These are phyloP conservation scores for Takifugu rubripes DNA, from an alignment of 2,797 vertebrate species.

Conservation along the genomic window DNA sequence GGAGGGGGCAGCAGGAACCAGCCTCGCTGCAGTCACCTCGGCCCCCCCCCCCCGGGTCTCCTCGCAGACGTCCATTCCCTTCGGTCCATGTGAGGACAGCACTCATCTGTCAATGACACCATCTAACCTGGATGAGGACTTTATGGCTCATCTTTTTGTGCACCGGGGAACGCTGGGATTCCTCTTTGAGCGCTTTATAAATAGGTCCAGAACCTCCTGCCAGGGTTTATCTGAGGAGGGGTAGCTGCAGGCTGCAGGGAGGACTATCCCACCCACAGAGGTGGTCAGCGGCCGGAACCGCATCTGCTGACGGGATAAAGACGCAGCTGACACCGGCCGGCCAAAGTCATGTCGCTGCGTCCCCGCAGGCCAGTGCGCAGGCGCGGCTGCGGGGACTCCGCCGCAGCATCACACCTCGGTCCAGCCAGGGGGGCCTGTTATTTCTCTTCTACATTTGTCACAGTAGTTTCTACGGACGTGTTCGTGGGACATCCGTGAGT, in stretches of 20 bases:
- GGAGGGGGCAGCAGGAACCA: no score
- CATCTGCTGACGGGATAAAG: neutral
- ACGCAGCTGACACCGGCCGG: neutral
- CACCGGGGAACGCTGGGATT: neutral
- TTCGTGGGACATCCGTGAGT: neutral
- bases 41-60: no score
- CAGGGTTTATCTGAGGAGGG: conserved; percentile 1
- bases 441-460: no score
- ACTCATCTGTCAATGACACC: no score
- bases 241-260: neutral
- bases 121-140: no score
- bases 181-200: conserved; percentile 31
- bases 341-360: conserved; percentile 41
- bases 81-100: no score
- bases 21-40: no score
- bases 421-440: neutral
- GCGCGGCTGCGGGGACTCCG: conserved; percentile 46
- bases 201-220: conserved; percentile 35
- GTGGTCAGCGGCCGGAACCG: no score
- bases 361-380: conserved; percentile 49
- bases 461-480: no score
- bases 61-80: no score
- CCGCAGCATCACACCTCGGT: conserved; percentile 56
- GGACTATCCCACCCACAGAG: no score
- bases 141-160: no score